A percentile compares a stretch with the other conserved stretches of the same genome.
Conservation (phyloP, 2,888 invertebrate species). For the Plebejus anna region DNA sequence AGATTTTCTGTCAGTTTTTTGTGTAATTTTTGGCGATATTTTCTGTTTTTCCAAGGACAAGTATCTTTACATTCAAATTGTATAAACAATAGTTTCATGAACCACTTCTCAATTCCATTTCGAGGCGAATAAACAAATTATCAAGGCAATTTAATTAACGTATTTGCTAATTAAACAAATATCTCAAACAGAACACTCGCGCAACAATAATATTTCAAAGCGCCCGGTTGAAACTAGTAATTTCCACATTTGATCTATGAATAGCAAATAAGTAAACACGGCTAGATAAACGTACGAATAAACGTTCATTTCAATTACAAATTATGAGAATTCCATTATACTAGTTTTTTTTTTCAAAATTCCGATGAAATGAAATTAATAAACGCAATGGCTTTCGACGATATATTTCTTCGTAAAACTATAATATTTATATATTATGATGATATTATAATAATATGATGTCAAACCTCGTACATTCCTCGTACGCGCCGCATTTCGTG, state of each 20-base stretch:
- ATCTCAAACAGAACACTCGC: constrained; percentile 4
- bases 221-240: not conserved
- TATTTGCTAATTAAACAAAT: constrained; percentile 7
- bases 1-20: too few relatives aligned
- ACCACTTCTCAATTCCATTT: not conserved
- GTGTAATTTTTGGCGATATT: too few relatives aligned
- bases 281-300: not conserved
- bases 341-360: not conserved
- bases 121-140: not conserved
- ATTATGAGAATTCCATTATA: not conserved
- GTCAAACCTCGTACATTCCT: too few relatives aligned
- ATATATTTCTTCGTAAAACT: too few relatives aligned
- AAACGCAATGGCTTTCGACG: too few relatives aligned
- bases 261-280: constrained; percentile 3
- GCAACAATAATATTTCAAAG: not conserved
- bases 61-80: not conserved
- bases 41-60: not conserved
- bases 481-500: too few relatives aligned
- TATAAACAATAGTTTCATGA: not conserved
- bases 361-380: too few relatives aligned
- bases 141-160: constrained; percentile 8
- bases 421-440: too few relatives aligned
- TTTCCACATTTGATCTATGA: constrained; percentile 9
- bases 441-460: too few relatives aligned
- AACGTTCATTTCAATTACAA: not conserved